Percentiles rank a stretch among this genome's conserved stretches.
Conservation (phyloP, 1,140 invertebrate genomes). For the Pogonognathellus flavescens region DNA sequence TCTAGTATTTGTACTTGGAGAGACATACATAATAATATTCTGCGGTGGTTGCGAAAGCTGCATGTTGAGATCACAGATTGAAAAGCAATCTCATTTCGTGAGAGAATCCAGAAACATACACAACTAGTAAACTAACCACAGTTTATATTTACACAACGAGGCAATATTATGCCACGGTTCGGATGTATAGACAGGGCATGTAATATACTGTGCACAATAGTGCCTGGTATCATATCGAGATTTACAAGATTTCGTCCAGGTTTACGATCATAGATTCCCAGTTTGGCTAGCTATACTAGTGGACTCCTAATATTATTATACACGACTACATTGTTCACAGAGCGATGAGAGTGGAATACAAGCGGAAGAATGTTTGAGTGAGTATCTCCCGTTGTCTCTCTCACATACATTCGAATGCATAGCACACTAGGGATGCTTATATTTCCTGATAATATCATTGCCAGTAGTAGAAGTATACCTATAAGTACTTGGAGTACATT, state of each 20-base stretch:
- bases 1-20: background rate
- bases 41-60: conserved; percentile 14
- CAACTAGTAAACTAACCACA: background rate
- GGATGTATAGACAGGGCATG: background rate
- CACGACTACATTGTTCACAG: too few species aligned
- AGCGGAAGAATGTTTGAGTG: conserved; percentile 21
- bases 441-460: too few species aligned
- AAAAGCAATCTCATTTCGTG: conserved; percentile 27
- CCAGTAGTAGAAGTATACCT: too few species aligned
- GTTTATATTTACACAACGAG: background rate
- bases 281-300: background rate
- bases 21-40: conserved; percentile 3
- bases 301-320: background rate
- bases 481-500: too few species aligned
- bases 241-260: conserved; percentile 1
- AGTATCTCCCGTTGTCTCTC: background rate
- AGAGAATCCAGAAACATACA: conserved; percentile 21
- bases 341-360: background rate
- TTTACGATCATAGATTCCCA: background rate
- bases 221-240: background rate
- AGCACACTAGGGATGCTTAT: background rate
- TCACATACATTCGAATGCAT: background rate
- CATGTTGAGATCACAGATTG: conserved; percentile 25
- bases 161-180: background rate
- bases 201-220: background rate